Evolutionary conservation across 2,888 invertebrate genomes (phyloP), one percentile per base, ranked within the genome.

Genomic region (Villa cingulata): DNA sequence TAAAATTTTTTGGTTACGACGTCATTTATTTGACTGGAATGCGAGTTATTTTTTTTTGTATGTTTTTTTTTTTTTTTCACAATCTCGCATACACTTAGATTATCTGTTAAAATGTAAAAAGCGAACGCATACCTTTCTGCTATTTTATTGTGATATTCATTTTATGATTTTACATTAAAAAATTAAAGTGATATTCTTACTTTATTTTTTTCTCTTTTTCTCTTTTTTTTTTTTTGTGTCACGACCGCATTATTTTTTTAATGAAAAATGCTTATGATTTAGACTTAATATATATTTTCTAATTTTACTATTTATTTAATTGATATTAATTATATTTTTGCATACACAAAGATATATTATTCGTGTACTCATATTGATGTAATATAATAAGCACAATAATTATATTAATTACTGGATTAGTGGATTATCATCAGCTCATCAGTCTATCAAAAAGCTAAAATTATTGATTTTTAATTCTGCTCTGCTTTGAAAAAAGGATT

Each of bases 21-120:
- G 48, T 48, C 48, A 48, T 48, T 43, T 44, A 41, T 43, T 44
- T 43, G 44, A 48, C 37, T 46, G 43, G 48, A 48, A 48, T 46
- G 46, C 41, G 46, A 40, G 44, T 43, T 41, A 40, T 20, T 48
- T 43, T 42, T 40, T 41, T 39, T 10, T n/a, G n/a, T n/a, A n/a
- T n/a, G n/a, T n/a, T n/a, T 32, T 32, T 12, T 32, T 32, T 2
- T 32, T 12, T 32, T 5, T 32, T 29, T 32, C 4, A 32, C 29
- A 32, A 32, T 1, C 29, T 32, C 29, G 9, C 12, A 3, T 32
- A 29, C 12, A 32, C 29, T 32, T 32, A 32, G 29, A 32, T 32
- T 32, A 32, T 32, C 29, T 32, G 29, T 32, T 32, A 5, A 32
- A 32, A 32, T 32, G 12, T 32, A 32, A 32, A 14, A 32, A 4